These are phyloP conservation scores for Himantopus leucocephalus DNA, from an alignment of 2,113 vertebrate genomes.

Conservation along the genomic window DNA sequence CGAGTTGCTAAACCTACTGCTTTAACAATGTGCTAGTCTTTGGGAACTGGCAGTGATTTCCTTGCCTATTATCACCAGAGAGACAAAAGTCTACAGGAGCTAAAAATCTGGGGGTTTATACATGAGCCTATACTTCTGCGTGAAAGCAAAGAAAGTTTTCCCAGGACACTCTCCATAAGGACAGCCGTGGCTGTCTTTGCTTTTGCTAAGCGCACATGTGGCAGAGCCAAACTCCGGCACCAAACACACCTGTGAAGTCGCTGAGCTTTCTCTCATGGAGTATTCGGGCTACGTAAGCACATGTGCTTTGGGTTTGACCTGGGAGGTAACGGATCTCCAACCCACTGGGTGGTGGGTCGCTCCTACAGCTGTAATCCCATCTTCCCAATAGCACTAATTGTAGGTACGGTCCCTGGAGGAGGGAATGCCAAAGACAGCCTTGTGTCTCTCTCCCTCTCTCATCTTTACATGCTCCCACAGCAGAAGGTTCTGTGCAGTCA, in stretches of 20 bases:
- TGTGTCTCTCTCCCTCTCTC: not conserved
- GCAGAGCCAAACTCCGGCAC: not conserved
- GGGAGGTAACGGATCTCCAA: not conserved
- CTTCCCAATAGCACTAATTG: too few relatives aligned
- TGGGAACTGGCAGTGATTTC: not conserved
- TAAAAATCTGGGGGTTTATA: not conserved
- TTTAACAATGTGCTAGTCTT: not conserved
- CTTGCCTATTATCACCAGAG: not conserved
- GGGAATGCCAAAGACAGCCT: not conserved
- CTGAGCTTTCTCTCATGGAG: not conserved
- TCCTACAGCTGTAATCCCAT: not conserved
- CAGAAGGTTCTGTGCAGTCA: not conserved
- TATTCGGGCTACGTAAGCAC: not conserved
- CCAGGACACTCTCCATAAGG: not conserved
- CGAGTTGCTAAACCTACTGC: not conserved
- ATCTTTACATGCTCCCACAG: not conserved
- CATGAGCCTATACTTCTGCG: rapidly evolving
- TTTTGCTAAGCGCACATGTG: not conserved
- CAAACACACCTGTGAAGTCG: not conserved
- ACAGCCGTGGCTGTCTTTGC: not conserved
- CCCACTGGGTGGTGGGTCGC: not conserved
- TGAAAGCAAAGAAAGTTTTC: not conserved
- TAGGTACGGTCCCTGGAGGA: not conserved
- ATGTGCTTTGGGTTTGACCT: not conserved
- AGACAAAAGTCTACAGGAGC: not conserved